Conservation (phyloP, 2,888 invertebrate species). For the Iselma pallidipennis region DNA sequence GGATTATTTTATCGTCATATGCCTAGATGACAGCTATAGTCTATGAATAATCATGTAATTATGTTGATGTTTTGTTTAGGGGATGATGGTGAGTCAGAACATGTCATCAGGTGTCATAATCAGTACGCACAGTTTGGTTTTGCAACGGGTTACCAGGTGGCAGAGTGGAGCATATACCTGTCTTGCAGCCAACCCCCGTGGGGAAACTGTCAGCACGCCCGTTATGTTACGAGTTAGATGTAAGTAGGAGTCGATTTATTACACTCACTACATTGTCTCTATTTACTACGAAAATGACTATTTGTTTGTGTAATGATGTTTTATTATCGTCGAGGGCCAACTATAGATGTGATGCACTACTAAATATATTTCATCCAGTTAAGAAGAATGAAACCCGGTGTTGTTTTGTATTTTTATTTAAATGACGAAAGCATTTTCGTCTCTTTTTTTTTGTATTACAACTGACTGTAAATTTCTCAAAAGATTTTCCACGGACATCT, state of each 20-base stretch:
- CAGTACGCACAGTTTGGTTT: slow-evolving; percentile 84
- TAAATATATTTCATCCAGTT: no score
- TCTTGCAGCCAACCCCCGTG: slow-evolving; percentile 78
- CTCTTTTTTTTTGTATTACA: background rate
- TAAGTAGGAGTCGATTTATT: slow-evolving; percentile 60
- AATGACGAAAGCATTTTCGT: no score
- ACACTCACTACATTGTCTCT: background rate
- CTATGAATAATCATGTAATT: slow-evolving; percentile 17
- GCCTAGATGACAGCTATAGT: background rate
- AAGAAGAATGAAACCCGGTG: no score
- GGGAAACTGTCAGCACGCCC: slow-evolving; percentile 78
- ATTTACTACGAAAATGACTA: background rate
- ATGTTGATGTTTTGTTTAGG: slow-evolving; percentile 59
- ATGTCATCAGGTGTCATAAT: slow-evolving; percentile 83
- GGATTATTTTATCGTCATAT: no score
- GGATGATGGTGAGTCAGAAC: slow-evolving; percentile 76
- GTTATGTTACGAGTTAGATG: slow-evolving; percentile 81
- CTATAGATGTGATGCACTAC: no score
- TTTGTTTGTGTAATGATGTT: background rate
- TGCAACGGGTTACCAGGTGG: slow-evolving; percentile 80
- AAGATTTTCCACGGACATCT: no score
- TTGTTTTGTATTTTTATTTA: background rate
- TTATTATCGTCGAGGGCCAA: background rate
- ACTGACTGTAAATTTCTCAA: background rate
- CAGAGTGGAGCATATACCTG: slow-evolving; percentile 86